phyloP scores from a whole-genome alignment of 2,888 invertebrate species.

The Drosophila flavopinicola region DNA sequence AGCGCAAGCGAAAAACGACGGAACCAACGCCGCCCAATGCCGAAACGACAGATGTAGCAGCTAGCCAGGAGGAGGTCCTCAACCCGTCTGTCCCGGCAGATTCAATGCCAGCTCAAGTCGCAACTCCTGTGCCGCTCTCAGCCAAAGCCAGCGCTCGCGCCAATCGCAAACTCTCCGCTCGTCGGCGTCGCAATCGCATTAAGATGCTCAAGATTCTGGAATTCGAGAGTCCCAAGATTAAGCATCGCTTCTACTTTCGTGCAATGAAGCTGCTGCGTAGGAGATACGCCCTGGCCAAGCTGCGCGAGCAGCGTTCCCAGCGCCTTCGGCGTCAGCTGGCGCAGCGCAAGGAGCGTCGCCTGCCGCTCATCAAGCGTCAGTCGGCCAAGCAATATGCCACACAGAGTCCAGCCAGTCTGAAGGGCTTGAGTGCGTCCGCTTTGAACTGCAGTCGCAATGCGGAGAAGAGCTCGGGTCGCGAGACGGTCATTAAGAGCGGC shows the following conservation, averaged over 20 bases:
- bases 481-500: conserved; percentile 69
- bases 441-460: conserved; percentile 55
- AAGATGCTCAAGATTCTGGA: conserved; percentile 66
- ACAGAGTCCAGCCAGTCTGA: conserved; percentile 66
- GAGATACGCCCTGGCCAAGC: conserved; percentile 26
- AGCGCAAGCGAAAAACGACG: conserved; percentile 72
- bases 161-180: conserved; percentile 49
- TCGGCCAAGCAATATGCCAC: conserved; percentile 55
- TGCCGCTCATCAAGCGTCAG: conserved; percentile 74
- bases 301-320: conserved; percentile 29
- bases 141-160: conserved; percentile 44
- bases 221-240: conserved; percentile 68
- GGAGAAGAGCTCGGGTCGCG: conserved; percentile 36
- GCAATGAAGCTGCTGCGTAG: conserved; percentile 50
- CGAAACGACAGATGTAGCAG: neutral
- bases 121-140: conserved; percentile 6
- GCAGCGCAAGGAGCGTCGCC: conserved; percentile 57
- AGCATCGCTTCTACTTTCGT: conserved; percentile 71
- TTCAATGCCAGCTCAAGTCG: neutral
- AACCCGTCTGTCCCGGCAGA: neutral
- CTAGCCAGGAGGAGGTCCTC: neutral
- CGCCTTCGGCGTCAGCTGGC: conserved; percentile 56
- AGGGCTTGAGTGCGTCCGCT: conserved; percentile 60
- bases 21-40: conserved; percentile 32
- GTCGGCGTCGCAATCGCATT: conserved; percentile 60